These are phyloP conservation scores for Vidua chalybeata DNA, from an alignment of 2,113 vertebrate genomes.

Conservation along the genomic window DNA sequence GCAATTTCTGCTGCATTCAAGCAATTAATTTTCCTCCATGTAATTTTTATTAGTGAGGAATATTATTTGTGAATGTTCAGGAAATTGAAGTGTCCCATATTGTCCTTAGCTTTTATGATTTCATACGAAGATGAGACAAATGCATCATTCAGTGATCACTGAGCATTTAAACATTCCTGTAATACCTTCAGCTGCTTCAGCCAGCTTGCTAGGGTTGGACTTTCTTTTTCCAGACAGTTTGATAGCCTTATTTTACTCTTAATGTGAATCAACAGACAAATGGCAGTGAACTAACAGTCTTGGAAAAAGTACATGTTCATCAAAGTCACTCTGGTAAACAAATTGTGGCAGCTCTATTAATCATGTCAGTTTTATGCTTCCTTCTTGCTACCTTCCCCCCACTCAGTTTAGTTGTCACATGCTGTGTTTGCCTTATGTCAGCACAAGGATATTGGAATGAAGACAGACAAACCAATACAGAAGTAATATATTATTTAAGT, in stretches of 20 bases:
- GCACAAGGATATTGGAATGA: not conserved
- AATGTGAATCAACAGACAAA: conserved; percentile 27
- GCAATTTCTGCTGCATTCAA: not conserved
- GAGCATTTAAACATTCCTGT: not conserved
- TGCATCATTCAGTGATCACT: not conserved
- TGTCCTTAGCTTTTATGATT: not conserved
- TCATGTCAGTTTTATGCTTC: not conserved
- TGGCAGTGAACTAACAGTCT: not conserved
- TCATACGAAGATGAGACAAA: not conserved
- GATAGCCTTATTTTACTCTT: conserved; percentile 38
- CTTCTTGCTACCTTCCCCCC: not conserved
- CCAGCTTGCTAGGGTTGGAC: not conserved
- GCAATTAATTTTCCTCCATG: not conserved
- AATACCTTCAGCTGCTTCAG: not conserved
- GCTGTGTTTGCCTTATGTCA: not conserved
- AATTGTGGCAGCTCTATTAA: conserved; percentile 21
- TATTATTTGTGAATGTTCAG: not conserved
- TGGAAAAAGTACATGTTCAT: conserved; percentile 16
- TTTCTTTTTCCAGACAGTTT: not conserved
- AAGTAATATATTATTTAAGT: not conserved
- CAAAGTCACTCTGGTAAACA: conserved; percentile 47
- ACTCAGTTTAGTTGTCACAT: not conserved
- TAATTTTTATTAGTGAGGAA: not conserved
- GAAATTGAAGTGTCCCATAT: not conserved
- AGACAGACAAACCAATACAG: not conserved